Conservation (phyloP, 1,140 invertebrate species). For the Rhyzopertha dominica region DNA sequence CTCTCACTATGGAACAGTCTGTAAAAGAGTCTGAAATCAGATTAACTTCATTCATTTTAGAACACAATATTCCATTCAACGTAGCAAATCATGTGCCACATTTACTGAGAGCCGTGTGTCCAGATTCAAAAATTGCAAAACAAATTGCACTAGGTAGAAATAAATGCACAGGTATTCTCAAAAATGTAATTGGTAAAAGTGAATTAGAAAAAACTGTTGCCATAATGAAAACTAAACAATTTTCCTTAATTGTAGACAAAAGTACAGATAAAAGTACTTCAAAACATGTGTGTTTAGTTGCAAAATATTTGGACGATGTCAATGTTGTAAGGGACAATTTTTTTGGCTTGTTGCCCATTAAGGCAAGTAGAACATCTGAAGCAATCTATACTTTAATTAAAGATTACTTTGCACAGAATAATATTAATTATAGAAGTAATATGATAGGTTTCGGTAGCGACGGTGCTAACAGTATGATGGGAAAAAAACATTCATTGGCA, state of each 20-base stretch:
- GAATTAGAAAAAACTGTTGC: background rate
- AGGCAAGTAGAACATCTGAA: conserved; percentile 15
- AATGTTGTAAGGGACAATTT: background rate
- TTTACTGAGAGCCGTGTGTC: conserved; percentile 1
- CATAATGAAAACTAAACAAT: conserved; percentile 17
- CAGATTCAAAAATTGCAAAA: conserved; percentile 7
- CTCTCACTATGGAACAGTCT: too few relatives aligned
- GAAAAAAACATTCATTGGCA: conserved; percentile 33
- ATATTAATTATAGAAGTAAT: conserved; percentile 36
- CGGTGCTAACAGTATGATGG: conserved; percentile 36
- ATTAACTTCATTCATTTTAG: background rate
- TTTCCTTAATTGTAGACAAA: conserved; percentile 38
- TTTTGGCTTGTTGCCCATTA: conserved; percentile 1
- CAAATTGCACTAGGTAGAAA: background rate
- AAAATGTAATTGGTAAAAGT: conserved; percentile 1
- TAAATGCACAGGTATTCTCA: conserved; percentile 1
- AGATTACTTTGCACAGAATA: conserved; percentile 26
- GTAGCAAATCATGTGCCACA: background rate
- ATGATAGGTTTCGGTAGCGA: conserved; percentile 40
- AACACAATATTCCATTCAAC: conserved; percentile 6
- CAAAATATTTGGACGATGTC: conserved; percentile 26
- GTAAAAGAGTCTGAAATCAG: conserved; percentile 3
- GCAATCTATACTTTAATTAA: too few relatives aligned
- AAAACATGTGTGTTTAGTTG: conserved; percentile 34
- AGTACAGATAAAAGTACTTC: conserved; percentile 30